phyloP scores from a whole-genome alignment of 2,888 invertebrate genomes.

The Microdon myrmicae region DNA sequence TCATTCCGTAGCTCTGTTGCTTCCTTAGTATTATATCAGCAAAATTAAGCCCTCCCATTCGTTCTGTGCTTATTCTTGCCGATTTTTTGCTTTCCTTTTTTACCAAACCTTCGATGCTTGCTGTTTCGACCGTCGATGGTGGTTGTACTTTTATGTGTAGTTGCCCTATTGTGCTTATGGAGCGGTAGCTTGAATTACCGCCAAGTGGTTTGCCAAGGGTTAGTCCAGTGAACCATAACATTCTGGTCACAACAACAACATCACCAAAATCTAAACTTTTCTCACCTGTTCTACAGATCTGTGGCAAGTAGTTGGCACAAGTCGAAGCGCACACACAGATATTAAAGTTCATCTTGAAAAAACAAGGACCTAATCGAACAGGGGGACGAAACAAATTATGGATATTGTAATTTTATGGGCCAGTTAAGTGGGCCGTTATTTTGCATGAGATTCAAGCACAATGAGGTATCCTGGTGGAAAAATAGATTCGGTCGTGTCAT shows the following conservation, averaged over 20 bases:
- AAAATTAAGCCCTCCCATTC: slow-evolving; percentile 6
- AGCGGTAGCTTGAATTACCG: slow-evolving; percentile 47
- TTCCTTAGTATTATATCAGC: slow-evolving; percentile 22
- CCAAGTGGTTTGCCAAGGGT: slow-evolving; percentile 50
- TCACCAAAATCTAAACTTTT: slow-evolving; percentile 23
- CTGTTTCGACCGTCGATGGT: too few relatives aligned
- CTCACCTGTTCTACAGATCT: slow-evolving; percentile 14
- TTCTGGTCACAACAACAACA: slow-evolving; percentile 4
- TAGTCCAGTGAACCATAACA: slow-evolving; percentile 33
- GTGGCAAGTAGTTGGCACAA: too few relatives aligned
- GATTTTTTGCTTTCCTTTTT: neutral
- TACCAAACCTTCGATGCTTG: too few relatives aligned
- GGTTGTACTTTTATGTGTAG: too few relatives aligned
- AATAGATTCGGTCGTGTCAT: slow-evolving; percentile 12
- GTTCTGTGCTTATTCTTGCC: neutral
- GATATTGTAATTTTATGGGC: slow-evolving; percentile 24
- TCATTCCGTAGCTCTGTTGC: slow-evolving; percentile 34
- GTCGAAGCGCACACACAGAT: too few relatives aligned
- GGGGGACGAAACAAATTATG: neutral
- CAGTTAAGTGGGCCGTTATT: slow-evolving; percentile 34
- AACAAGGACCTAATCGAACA: neutral
- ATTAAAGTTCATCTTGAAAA: too few relatives aligned
- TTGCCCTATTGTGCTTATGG: slow-evolving; percentile 42
- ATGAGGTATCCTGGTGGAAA: slow-evolving; percentile 2
- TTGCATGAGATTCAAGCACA: slow-evolving; percentile 13